Percentiles rank a stretch among this genome's conserved stretches.
phyloP scores from a whole-genome alignment of 2,797 vertebrate genomes.

The Thamnophis elegans region DNA sequence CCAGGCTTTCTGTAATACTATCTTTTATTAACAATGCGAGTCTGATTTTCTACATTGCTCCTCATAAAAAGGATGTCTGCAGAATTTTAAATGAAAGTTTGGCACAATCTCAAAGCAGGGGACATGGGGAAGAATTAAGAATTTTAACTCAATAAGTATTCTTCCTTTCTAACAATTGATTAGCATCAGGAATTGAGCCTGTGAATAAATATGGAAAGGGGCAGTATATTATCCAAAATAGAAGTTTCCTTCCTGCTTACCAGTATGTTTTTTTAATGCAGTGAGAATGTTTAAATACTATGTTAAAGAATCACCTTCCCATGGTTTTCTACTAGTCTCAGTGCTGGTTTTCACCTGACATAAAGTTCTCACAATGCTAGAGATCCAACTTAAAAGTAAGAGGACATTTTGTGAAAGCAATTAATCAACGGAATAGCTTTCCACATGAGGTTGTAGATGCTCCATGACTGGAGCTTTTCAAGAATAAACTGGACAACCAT shows the following conservation, averaged over 20 bases:
- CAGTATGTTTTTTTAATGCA: not conserved
- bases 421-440: not conserved
- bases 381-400: not conserved
- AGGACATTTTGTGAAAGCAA: not conserved
- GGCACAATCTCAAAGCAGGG: not conserved
- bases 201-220: conserved; percentile 12
- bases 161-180: conserved; percentile 24
- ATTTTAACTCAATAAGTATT: not conserved
- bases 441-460: not conserved
- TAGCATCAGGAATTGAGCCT: conserved; percentile 28
- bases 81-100: conserved; percentile 28
- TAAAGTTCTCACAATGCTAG: not conserved
- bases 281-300: not conserved
- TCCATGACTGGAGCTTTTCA: not conserved
- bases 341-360: not conserved
- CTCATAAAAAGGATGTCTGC: conserved; percentile 9
- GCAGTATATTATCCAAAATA: not conserved
- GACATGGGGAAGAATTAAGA: not conserved
- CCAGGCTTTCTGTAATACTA: conserved; percentile 33
- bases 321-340: not conserved
- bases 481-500: not conserved
- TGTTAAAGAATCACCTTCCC: not conserved
- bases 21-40: conserved; percentile 38
- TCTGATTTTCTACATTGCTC: conserved; percentile 18
- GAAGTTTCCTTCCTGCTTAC: not conserved